These are phyloP conservation scores for Ancistrus triradiatus DNA, from an alignment of 2,113 vertebrate species.

Conservation along the genomic window DNA sequence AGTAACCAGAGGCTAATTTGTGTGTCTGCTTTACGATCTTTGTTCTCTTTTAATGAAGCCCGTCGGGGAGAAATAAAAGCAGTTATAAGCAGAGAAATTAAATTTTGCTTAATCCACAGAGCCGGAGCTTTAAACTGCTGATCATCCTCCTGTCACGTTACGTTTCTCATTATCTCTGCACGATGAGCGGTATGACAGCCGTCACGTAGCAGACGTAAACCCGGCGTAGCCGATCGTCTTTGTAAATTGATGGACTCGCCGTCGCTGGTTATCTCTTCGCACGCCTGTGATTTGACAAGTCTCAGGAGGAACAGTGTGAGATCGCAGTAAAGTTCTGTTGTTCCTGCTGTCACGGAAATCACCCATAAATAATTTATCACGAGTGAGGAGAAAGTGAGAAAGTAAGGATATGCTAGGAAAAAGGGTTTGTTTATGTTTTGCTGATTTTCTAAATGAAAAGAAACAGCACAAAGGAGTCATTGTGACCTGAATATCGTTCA, in stretches of 20 bases:
- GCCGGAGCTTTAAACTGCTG: background rate
- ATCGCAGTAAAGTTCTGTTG: constrained; percentile 49
- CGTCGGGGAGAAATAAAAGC: constrained; percentile 37
- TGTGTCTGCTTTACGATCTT: constrained; percentile 44
- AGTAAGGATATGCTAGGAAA: constrained; percentile 26
- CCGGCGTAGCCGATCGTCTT: background rate
- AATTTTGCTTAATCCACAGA: background rate
- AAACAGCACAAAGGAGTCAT: no score
- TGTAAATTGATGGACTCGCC: background rate
- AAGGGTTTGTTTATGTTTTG: no score
- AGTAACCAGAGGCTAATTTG: constrained; percentile 45
- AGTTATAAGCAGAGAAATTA: constrained; percentile 35
- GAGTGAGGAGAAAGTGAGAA: constrained; percentile 21
- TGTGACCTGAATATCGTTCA: no score
- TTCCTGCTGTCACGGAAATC: constrained; percentile 57
- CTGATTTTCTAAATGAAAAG: no score
- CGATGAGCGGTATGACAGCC: constrained; percentile 7
- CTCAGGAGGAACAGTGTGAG: constrained; percentile 1
- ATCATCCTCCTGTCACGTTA: background rate
- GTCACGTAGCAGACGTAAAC: background rate
- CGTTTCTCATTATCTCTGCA: background rate
- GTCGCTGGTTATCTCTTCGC: constrained; percentile 8
- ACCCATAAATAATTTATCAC: constrained; percentile 56
- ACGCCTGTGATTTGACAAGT: background rate
- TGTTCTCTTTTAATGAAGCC: constrained; percentile 56